A percentile compares a stretch with the other conserved stretches of the same genome.
Evolutionary conservation across 2,888 invertebrate genomes (phyloP).

Genomic region (Meta bourneti): DNA sequence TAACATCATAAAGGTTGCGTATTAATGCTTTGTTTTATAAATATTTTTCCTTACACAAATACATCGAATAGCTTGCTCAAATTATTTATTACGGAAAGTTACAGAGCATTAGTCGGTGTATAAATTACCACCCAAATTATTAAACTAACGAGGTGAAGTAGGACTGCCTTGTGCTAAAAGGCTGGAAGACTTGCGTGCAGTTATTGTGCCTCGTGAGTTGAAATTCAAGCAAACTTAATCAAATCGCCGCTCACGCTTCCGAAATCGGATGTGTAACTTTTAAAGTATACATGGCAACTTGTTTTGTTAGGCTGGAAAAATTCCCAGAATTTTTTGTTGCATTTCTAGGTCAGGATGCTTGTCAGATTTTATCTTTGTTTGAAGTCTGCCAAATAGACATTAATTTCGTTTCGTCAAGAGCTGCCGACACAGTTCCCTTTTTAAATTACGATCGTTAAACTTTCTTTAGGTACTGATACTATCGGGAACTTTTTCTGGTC

Average conservation of each 20-base stretch:
- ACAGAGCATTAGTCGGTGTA: no score
- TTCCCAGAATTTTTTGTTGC: not conserved
- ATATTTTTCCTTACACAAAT: no score
- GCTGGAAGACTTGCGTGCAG: not conserved
- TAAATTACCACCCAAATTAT: no score
- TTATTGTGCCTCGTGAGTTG: not conserved
- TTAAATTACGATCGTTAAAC: not conserved
- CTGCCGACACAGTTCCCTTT: conserved; percentile 1
- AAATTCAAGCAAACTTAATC: not conserved
- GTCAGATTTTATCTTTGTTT: conserved; percentile 13
- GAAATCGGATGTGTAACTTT: not conserved
- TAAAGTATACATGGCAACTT: not conserved
- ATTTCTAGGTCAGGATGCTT: not conserved
- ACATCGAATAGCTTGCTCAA: no score
- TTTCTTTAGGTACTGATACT: not conserved
- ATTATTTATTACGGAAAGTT: no score
- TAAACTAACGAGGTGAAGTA: no score
- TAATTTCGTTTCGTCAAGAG: not conserved
- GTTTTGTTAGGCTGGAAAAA: not conserved
- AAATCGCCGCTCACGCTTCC: not conserved
- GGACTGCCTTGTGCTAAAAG: no score
- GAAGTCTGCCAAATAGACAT: conserved; percentile 1
- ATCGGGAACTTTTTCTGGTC: not conserved
- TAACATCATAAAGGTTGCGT: no score
- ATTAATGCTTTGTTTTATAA: no score